Conservation (phyloP, 2,888 invertebrate genomes). For the Pogonocherus hispidulus region DNA sequence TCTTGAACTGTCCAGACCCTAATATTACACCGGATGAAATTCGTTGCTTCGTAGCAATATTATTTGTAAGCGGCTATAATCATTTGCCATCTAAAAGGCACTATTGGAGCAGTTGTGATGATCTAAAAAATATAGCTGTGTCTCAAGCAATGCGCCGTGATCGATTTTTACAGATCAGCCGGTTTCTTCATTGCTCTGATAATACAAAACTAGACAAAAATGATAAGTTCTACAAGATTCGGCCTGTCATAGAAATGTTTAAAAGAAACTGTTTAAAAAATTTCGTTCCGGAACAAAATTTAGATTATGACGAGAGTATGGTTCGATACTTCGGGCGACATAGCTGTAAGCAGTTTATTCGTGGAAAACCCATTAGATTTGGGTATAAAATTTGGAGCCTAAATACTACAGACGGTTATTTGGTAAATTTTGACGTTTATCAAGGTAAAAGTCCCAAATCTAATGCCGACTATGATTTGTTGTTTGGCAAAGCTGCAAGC, state of each 20-base stretch:
- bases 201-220: background rate
- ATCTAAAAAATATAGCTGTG: background rate
- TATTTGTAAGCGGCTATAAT: background rate
- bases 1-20: background rate
- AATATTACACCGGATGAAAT: no score
- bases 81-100: background rate
- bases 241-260: background rate
- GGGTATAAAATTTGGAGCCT: constrained; percentile 57
- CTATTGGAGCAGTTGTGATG: background rate
- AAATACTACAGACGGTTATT: constrained; percentile 52
- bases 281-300: background rate
- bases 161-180: background rate
- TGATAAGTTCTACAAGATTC: background rate
- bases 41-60: no score
- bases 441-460: constrained; percentile 50
- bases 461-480: constrained; percentile 5
- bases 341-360: constrained; percentile 34
- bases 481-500: constrained; percentile 29
- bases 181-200: background rate
- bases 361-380: constrained; percentile 58
- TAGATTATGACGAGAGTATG: background rate
- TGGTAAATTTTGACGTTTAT: constrained; percentile 57
- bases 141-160: background rate
- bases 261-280: background rate
- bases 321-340: background rate